A percentile compares a stretch with the other conserved stretches of the same genome.
These are phyloP conservation scores for Lamproptera curius DNA, from an alignment of 2,888 invertebrate species.

Conservation along the genomic window DNA sequence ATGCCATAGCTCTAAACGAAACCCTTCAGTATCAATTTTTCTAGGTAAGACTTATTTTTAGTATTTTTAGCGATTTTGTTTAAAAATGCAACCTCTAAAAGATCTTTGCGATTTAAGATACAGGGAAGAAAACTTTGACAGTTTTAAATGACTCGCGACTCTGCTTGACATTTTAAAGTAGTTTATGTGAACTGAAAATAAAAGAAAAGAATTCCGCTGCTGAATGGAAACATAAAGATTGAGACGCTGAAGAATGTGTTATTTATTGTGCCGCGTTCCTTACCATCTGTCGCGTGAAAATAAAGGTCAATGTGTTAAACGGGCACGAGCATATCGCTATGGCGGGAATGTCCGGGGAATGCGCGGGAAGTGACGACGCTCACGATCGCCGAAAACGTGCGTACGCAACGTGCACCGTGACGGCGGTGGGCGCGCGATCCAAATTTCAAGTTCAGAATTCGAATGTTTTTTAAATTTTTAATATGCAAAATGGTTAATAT, in stretches of 20 bases:
- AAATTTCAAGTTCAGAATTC: constrained; percentile 10
- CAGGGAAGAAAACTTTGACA: too few relatives aligned
- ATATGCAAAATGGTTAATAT: not conserved
- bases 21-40: too few relatives aligned
- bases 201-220: not conserved
- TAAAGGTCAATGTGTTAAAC: constrained; percentile 49
- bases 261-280: constrained; percentile 26
- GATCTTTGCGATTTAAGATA: too few relatives aligned
- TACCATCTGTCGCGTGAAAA: constrained; percentile 45
- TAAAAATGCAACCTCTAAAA: too few relatives aligned
- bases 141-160: too few relatives aligned
- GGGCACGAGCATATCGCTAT: constrained; percentile 66
- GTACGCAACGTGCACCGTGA: constrained; percentile 41
- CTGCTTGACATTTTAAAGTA: too few relatives aligned
- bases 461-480: not conserved
- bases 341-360: constrained; percentile 52
- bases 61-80: too few relatives aligned
- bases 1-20: too few relatives aligned
- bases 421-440: constrained; percentile 20
- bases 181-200: too few relatives aligned
- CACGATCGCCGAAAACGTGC: constrained; percentile 37
- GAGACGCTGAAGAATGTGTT: constrained; percentile 16
- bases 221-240: constrained; percentile 19
- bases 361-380: constrained; percentile 31
- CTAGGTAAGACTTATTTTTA: too few relatives aligned